Evolutionary conservation across 1,140 invertebrate species (phyloP).

Genomic region (Proales similis): DNA sequence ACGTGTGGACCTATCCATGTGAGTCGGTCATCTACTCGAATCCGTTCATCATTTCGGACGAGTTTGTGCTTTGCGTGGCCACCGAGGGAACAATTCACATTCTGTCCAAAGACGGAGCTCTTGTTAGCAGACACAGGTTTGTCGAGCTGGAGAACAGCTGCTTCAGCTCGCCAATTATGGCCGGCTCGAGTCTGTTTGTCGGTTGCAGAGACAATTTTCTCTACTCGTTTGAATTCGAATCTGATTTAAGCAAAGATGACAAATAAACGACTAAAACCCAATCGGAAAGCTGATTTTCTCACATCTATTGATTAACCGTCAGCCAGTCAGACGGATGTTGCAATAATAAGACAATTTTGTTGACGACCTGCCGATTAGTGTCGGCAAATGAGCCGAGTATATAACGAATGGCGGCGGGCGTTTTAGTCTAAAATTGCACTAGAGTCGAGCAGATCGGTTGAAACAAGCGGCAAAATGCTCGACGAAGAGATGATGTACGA

Average conservation of each 20-base stretch:
- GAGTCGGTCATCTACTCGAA: slow-evolving; percentile 60
- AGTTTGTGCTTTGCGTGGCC: background rate
- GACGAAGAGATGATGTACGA: slow-evolving; percentile 28
- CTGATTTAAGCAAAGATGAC: no score
- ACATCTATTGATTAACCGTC: no score
- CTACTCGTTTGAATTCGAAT: slow-evolving; percentile 3
- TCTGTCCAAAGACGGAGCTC: slow-evolving; percentile 2
- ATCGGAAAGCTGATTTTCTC: no score
- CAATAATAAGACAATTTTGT: no score
- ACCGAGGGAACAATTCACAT: background rate
- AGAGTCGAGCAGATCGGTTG: no score
- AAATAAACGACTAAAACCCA: no score
- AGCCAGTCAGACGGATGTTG: no score
- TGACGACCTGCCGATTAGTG: no score
- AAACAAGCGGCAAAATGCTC: slow-evolving; percentile 14
- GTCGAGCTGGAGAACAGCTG: slow-evolving; percentile 9
- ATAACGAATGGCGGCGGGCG: no score
- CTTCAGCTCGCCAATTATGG: slow-evolving; percentile 21
- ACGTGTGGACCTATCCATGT: slow-evolving; percentile 47
- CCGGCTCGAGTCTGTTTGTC: background rate
- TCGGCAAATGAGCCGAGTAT: no score
- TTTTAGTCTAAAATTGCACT: no score
- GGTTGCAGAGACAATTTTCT: slow-evolving; percentile 29
- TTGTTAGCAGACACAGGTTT: background rate
- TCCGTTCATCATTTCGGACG: slow-evolving; percentile 50